Evolutionary conservation across 1,140 invertebrate species (phyloP).

Genomic region (Drosophila oshimai): DNA sequence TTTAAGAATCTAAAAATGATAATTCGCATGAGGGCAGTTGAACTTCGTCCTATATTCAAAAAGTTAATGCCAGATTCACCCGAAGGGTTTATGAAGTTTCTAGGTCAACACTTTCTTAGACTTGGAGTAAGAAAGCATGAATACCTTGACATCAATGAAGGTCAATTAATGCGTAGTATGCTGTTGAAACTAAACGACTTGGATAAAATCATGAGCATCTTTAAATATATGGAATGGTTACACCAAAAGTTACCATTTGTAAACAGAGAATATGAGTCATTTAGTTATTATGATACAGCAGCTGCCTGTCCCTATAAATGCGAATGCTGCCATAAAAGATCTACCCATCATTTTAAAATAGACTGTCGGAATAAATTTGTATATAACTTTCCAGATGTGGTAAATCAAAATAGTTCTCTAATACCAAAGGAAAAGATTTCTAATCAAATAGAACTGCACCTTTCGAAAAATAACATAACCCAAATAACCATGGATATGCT

Average conservation of each 20-base stretch:
- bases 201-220: neutral
- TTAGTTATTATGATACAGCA: neutral
- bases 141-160: constrained; percentile 1
- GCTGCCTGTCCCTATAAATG: constrained; percentile 1
- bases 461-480: neutral
- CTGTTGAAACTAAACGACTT: neutral
- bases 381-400: neutral
- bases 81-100: neutral
- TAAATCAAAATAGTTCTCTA: fast-evolving
- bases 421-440: neutral
- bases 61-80: neutral
- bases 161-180: neutral
- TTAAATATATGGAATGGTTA: constrained; percentile 4
- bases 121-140: neutral
- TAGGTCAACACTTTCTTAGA: neutral
- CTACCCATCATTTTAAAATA: neutral
- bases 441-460: neutral
- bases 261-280: neutral
- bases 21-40: neutral
- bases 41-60: neutral
- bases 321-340: neutral
- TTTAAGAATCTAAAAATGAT: neutral
- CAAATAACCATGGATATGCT: neutral
- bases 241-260: neutral
- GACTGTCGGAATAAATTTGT: constrained; percentile 1